Percentiles rank a stretch among this genome's conserved stretches.
phyloP scores from a whole-genome alignment of 23 tunicate species.

The Ciona savignyi region DNA sequence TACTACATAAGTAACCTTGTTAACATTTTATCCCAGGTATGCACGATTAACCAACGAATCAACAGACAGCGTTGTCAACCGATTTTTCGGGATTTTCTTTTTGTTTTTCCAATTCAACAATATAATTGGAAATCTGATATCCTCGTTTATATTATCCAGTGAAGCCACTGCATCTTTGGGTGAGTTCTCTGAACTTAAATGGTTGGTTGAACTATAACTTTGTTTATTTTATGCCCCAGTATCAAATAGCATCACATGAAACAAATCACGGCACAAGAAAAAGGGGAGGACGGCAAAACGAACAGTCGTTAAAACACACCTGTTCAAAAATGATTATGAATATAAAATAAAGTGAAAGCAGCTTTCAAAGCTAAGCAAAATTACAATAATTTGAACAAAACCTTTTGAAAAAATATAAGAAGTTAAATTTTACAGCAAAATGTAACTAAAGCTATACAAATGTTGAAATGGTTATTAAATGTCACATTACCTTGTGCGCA shows the following conservation, averaged over 20 bases:
- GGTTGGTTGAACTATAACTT: conserved; percentile 14
- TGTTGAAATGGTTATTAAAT: no score
- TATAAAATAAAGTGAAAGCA: no score
- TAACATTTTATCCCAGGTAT: conserved; percentile 52
- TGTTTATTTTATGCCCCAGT: background rate
- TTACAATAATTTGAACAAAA: no score
- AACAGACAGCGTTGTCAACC: conserved; percentile 71
- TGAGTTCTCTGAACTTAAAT: conserved; percentile 4
- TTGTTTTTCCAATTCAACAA: conserved; percentile 75
- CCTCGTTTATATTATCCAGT: conserved; percentile 68
- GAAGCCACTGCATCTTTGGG: conserved; percentile 34
- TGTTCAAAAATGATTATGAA: no score
- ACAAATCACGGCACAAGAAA: background rate
- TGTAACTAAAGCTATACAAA: no score
- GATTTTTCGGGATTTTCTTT: conserved; percentile 93
- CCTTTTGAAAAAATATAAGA: no score
- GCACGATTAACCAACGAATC: conserved; percentile 43
- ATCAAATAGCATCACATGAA: background rate
- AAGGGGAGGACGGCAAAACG: background rate
- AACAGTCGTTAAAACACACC: background rate
- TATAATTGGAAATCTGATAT: conserved; percentile 84
- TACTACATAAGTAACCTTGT: no score
- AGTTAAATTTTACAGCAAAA: no score
- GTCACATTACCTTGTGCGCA: no score
- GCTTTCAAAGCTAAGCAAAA: no score